phyloP scores from a whole-genome alignment of 2,113 vertebrate species.

The Gasterosteus aculeatus region DNA sequence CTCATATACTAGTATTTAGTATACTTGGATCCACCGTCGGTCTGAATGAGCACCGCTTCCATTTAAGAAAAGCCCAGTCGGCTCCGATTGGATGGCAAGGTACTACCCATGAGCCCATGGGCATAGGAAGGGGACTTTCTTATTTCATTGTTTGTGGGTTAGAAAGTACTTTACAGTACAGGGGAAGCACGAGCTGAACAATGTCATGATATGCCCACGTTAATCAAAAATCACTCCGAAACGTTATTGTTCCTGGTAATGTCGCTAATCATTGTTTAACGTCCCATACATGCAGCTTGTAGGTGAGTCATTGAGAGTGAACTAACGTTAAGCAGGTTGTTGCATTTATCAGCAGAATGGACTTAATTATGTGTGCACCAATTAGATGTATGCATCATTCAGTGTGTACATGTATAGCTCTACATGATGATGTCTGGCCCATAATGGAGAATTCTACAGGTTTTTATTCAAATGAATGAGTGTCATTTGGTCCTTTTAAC shows the following conservation, averaged over 20 bases:
- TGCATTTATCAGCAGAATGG: background rate
- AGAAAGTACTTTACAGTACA: no score
- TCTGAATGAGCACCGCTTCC: background rate
- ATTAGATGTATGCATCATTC: conserved; percentile 20
- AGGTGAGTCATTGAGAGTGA: background rate
- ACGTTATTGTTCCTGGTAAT: background rate
- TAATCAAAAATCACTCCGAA: background rate
- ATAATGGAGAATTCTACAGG: background rate
- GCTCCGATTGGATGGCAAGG: background rate
- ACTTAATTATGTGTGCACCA: conserved; percentile 4
- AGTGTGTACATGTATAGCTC: background rate
- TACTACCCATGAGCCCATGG: background rate
- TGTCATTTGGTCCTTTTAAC: background rate
- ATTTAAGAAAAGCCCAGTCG: background rate
- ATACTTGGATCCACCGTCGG: no score
- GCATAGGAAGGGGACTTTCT: no score
- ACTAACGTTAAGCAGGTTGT: background rate
- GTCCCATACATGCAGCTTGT: background rate
- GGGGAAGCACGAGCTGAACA: no score
- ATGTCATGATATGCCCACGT: no score
- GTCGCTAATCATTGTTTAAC: background rate
- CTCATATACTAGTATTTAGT: no score
- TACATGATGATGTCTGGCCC: background rate
- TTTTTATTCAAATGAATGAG: conserved; percentile 16
- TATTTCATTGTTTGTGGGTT: no score